Conservation (phyloP, 2,113 vertebrate species). For the Zeus faber region DNA sequence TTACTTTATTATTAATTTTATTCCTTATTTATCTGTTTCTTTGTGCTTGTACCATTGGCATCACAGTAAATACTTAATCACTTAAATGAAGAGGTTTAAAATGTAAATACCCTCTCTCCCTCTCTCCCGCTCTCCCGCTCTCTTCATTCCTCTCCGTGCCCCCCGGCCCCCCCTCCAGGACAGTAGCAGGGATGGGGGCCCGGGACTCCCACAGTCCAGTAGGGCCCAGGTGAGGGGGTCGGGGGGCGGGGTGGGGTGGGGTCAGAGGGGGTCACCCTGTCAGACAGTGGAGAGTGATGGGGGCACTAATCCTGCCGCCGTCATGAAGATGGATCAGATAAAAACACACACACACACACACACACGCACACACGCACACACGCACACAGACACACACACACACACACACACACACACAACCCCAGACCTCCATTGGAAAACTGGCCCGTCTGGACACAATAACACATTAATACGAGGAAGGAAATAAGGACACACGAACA, state of each 20-base stretch:
- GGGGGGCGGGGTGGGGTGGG: slow-evolving; percentile 29
- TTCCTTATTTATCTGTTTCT: no score
- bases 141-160: background rate
- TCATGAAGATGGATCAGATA: slow-evolving; percentile 80
- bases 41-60: no score
- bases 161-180: slow-evolving; percentile 5
- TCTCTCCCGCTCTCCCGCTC: background rate
- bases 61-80: no score
- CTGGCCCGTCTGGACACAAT: background rate
- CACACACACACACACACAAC: no score
- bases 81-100: no score
- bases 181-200: slow-evolving; percentile 46
- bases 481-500: no score
- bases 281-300: slow-evolving; percentile 58
- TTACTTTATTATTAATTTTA: no score
- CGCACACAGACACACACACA: no score
- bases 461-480: background rate
- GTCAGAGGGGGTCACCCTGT: slow-evolving; percentile 47
- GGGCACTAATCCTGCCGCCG: slow-evolving; percentile 67
- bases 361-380: background rate
- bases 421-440: no score
- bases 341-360: slow-evolving; percentile 44
- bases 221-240: slow-evolving; percentile 42
- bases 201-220: slow-evolving; percentile 40
- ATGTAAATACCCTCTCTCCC: background rate